These are phyloP conservation scores for Hypomesus transpacificus DNA, from an alignment of 2,113 vertebrate genomes.

Conservation along the genomic window DNA sequence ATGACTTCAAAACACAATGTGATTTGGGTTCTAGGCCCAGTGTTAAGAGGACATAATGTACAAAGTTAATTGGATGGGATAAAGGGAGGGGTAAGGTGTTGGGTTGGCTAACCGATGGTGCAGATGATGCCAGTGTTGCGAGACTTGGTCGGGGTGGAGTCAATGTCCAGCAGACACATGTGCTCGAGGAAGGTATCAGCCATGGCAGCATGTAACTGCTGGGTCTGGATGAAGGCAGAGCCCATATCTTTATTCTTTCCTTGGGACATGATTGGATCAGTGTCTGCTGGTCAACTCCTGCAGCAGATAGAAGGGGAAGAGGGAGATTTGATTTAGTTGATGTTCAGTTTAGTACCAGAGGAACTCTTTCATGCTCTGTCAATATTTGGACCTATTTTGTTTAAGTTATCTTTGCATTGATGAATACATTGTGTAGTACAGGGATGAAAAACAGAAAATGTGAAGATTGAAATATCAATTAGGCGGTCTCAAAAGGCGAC, in stretches of 20 bases:
- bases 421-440: neutral
- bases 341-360: neutral
- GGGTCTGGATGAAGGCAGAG: constrained; percentile 83
- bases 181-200: constrained; percentile 94
- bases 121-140: constrained; percentile 98
- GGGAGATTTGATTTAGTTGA: constrained; percentile 10
- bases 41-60: neutral
- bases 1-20: neutral
- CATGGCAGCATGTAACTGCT: constrained; percentile 93
- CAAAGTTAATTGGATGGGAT: too few species aligned
- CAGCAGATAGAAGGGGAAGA: constrained; percentile 11
- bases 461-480: too few species aligned
- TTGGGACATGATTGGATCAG: constrained; percentile 65
- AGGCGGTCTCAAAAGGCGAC: too few species aligned
- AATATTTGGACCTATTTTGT: neutral
- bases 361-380: neutral
- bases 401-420: neutral
- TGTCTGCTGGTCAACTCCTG: constrained; percentile 55
- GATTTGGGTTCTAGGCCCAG: neutral
- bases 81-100: neutral
- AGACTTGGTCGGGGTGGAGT: constrained; percentile 85
- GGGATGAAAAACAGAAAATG: neutral
- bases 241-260: constrained; percentile 74
- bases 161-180: constrained; percentile 95
- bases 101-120: constrained; percentile 83